Percentiles rank a stretch among this genome's conserved stretches.
These are phyloP conservation scores for Andrena haemorrhoa DNA, from an alignment of 2,888 invertebrate species.

Conservation along the genomic window DNA sequence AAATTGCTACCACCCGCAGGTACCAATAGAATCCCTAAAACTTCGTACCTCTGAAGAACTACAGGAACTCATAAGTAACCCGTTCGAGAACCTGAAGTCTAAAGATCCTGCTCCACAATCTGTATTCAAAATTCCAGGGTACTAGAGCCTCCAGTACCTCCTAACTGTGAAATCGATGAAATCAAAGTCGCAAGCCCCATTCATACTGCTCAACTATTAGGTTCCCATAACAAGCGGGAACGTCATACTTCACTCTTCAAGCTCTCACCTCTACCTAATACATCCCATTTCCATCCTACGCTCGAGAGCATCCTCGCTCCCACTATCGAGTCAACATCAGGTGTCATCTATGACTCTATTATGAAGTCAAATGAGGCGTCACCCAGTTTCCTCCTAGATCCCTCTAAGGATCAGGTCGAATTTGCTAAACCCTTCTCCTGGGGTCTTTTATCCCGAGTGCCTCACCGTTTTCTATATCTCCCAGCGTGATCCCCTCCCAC, in stretches of 20 bases:
- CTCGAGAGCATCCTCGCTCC: not conserved
- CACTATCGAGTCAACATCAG: not conserved
- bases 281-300: not conserved
- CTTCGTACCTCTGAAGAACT: too few species aligned
- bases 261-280: too few species aligned
- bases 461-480: slow-evolving; percentile 30
- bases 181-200: too few species aligned
- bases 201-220: too few species aligned
- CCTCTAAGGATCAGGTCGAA: slow-evolving; percentile 11
- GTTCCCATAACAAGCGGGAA: too few species aligned
- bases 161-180: too few species aligned
- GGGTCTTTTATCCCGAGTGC: slow-evolving; percentile 7
- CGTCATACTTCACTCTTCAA: too few species aligned
- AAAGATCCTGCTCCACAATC: not conserved
- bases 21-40: too few species aligned
- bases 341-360: not conserved
- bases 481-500: slow-evolving; percentile 23
- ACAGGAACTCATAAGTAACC: too few species aligned
- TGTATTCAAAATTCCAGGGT: too few species aligned
- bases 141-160: not conserved
- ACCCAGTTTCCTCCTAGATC: not conserved
- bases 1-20: too few species aligned
- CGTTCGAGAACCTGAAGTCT: not conserved
- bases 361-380: slow-evolving; percentile 3
- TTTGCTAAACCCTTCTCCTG: slow-evolving; percentile 26